Evolutionary conservation across 2,797 vertebrate species (phyloP), one percentile per base, ranked within the genome.

Genomic region (Sphaeramia orbicularis): DNA sequence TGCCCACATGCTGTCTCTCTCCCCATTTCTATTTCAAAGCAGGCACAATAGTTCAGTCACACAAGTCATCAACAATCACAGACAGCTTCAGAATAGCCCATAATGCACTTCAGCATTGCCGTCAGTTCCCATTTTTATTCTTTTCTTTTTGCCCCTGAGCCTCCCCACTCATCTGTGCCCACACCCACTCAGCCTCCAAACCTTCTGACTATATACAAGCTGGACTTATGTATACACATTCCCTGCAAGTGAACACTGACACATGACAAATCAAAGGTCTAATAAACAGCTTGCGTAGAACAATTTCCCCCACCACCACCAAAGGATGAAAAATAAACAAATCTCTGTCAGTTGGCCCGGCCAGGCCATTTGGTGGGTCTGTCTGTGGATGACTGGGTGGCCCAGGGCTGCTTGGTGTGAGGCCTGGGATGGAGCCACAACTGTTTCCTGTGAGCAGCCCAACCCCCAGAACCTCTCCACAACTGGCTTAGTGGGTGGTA

Each of bases 301-400:
- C 91, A 87, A 81, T 91, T 78, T 64, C 59, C 83, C 88, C 72
- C 72, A 61, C 80, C 63, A 63, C 78, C 82, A 64, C 86, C 71
- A 73, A 92, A 90, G 87, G 89, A 94, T 90, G 86, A 94, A 94
- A 95, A 94, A 95, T 94, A 94, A 95, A 95, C 92, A 93, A 83
- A 92, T 91, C 80, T 83, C 80, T 77, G 85, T 89, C 75, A 76
- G 87, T 82, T 70, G 83, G 84, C 84, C 68, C 71, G 45, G 85
- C 85, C 82, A 59, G 85, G 81, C 88, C 84, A 89, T 92, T 91
- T 91, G 89, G 87, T 91, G 66, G 90, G 89, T 90, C 87, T 92
- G 89, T 92, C 87, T 91, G 83, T 79, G 32, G 86, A 85, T 83
- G 87, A 86, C 93, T 94, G 94, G 94, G 94, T 95, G 94, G 94